Evolutionary conservation across 1,140 invertebrate genomes (phyloP), one percentile per base, ranked within the genome.

Genomic region (Caerostris darwini): DNA sequence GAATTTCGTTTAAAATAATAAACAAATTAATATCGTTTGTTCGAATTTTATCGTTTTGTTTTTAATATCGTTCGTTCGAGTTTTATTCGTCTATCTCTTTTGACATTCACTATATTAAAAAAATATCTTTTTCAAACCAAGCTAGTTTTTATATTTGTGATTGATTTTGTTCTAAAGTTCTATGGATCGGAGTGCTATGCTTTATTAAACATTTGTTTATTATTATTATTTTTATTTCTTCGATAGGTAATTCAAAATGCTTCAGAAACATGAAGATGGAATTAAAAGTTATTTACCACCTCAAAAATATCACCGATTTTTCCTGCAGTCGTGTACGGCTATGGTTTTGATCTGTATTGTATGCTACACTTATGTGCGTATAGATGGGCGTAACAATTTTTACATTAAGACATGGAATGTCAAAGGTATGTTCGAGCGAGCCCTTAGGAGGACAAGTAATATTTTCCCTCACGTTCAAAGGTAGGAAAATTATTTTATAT

Each of bases 161-260:
- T 34, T 34, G 0, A 34, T 34, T 34, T 34, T 34, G 34, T 34
- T 34, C 34, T 34, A 34, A 34, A 34, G 2, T 34, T 34, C 34
- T 34, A 34, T 34, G 34, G 34, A 34, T 34, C 0, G 34, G 0
- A 34, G 34, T 34, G 34, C 0, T 34, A 34, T 34, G 64, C 12
- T 61, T 17, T 17, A 0, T 3, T 67, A n/a, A 17, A 4, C n/a
- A 17, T n/a, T n/a, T 6, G n/a, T 6, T 14, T 67, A 17, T 67
- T 17, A 34, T 69, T 61, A 14, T 14, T 5, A 14, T 64, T 12
- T 5, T 77, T 53, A 14, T 50, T 14, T 77, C 71, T 77, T 53
- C 71, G 14, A 77, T 34, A 77, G 71, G 71, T 77, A 34, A 77
- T 34, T 77, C 34, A 77, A 50, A 77, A 77, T 77, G 71, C 71